phyloP scores from a whole-genome alignment of 2,888 invertebrate genomes.

The Nephrotoma guestfalica region DNA sequence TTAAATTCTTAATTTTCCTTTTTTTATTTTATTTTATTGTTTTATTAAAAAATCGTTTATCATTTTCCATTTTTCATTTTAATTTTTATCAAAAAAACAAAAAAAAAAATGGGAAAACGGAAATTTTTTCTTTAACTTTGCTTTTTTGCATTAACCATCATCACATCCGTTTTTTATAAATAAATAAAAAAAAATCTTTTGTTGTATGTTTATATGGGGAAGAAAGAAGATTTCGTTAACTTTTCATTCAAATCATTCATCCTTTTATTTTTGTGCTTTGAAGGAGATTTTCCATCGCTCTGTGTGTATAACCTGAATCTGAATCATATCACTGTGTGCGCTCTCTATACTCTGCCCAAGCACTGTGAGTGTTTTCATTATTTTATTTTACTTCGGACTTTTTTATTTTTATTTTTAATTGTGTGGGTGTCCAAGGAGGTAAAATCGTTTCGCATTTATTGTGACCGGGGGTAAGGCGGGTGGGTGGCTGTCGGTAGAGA shows the following conservation, averaged over 20 bases:
- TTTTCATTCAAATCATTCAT: not conserved
- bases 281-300: not conserved
- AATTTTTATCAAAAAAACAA: not conserved
- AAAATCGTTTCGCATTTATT: too few relatives aligned
- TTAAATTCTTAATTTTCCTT: not conserved
- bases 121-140: not conserved
- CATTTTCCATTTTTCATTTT: not conserved
- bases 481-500: not conserved
- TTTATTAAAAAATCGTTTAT: not conserved
- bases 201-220: not conserved
- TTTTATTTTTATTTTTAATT: not conserved
- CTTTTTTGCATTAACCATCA: not conserved
- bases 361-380: not conserved
- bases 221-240: not conserved
- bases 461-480: not conserved
- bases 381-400: not conserved
- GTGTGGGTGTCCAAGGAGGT: not conserved
- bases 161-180: not conserved
- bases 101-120: not conserved
- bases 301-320: not conserved
- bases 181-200: not conserved
- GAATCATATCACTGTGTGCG: not conserved
- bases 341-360: not conserved
- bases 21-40: not conserved
- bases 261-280: not conserved